Evolutionary conservation across 1,140 invertebrate species (phyloP), one percentile per base, ranked within the genome.

Genomic region (Neuroterus valhalla): DNA sequence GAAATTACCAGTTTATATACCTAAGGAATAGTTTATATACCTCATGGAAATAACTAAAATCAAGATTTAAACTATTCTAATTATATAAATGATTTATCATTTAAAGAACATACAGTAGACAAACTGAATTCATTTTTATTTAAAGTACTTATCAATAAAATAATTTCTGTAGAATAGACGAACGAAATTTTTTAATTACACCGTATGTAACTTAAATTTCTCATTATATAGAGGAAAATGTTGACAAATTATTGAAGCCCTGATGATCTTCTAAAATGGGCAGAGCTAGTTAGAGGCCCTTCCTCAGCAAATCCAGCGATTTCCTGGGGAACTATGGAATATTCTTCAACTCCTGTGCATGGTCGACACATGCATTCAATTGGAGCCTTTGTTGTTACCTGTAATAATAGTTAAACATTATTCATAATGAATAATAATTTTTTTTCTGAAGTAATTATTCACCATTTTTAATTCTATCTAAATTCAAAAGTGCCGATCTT

Each of bases 331-430:
- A 97, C 92, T 62, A 97, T 93, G 3, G 95, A 92, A 81, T 94
- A 94, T 88, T 97, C 96, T 85, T 98, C 96, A 15, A 98, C 93
- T 11, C 93, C 93, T 1, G 96, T 96, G 85, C 97, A 98, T 6
- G 96, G 96, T 42, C 97, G 93, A 86, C 97, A 98, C 96, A 98
- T 98, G 84, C 96, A 98, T 85, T 97, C 96, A 46, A 97, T 87
- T 0, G 97, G 96, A 15, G 96, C 96, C 88, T 97, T 96, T 14
- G 96, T 98, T 17, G 94, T 93, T 2, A 98, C 94, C 95, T 96
- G 80, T 17, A 88, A 84, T 62, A 46, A 55, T 73, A n/a, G 8
- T 66, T n/a, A 74, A 38, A 50, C 11, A 68, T 74, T 38, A 31
- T 52, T 48, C 14, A 75, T 66, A 10, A 17, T 50, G 6, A 5